These are phyloP conservation scores for Hylia prasina DNA, from an alignment of 2,113 vertebrate genomes.

Conservation along the genomic window DNA sequence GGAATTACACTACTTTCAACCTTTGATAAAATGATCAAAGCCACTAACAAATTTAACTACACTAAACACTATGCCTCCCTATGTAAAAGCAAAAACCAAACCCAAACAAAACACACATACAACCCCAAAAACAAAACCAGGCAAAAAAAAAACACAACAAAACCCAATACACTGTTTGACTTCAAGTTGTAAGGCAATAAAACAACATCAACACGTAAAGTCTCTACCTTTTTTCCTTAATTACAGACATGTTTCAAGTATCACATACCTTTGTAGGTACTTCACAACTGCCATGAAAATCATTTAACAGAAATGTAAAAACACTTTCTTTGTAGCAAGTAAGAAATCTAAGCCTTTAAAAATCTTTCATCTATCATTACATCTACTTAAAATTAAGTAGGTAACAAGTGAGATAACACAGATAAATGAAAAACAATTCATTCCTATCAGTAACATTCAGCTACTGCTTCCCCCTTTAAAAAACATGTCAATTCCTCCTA, in stretches of 20 bases:
- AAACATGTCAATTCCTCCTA: not conserved
- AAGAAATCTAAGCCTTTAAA: not conserved
- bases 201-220: not conserved
- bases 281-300: not conserved
- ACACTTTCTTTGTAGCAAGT: not conserved
- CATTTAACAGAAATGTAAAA: not conserved
- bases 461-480: not conserved
- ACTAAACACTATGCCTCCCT: not conserved
- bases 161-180: not conserved
- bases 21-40: slow-evolving; percentile 8
- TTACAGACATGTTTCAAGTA: not conserved
- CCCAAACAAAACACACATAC: not conserved
- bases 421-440: not conserved
- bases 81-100: not conserved
- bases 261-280: not conserved
- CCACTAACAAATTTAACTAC: not conserved
- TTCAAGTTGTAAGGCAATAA: not conserved
- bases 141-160: not conserved
- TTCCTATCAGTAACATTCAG: not conserved
- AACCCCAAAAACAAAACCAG: not conserved
- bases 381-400: not conserved
- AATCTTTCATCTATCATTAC: not conserved
- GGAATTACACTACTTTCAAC: not conserved
- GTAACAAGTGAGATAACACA: not conserved
- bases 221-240: not conserved